Evolutionary conservation across 2,113 vertebrate genomes (phyloP).

Genomic region (Lipophrys pholis): DNA sequence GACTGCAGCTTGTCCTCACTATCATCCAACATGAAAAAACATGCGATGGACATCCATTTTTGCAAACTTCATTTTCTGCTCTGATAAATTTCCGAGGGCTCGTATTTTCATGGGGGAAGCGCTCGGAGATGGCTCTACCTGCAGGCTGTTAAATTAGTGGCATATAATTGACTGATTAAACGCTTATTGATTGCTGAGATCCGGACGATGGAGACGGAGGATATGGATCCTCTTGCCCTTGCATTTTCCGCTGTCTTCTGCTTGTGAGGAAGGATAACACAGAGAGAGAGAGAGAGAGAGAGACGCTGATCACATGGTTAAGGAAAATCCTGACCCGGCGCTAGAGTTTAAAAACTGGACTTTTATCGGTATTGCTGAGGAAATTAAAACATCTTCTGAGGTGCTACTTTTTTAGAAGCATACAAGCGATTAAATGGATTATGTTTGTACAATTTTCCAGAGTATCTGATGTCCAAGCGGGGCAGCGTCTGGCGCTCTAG

Average conservation of each 20-base stretch:
- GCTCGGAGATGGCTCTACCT: conserved; percentile 73
- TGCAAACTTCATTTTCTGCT: conserved; percentile 78
- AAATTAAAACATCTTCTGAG: neutral
- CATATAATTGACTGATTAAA: conserved; percentile 85
- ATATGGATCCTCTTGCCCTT: conserved; percentile 71
- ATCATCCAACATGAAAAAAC: conserved; percentile 57
- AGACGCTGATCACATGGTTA: conserved; percentile 17
- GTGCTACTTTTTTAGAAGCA: conserved; percentile 14
- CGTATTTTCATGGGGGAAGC: conserved; percentile 75
- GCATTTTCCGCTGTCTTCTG: conserved; percentile 66
- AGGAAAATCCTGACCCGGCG: conserved; percentile 21
- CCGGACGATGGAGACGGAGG: conserved; percentile 68
- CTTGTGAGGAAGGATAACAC: conserved; percentile 29
- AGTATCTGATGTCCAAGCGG: conserved; percentile 50
- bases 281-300: conserved; percentile 30
- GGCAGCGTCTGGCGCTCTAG: conserved; percentile 36
- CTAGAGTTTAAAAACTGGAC: conserved; percentile 25
- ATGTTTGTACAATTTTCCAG: conserved; percentile 33
- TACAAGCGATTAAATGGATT: conserved; percentile 19
- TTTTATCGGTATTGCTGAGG: conserved; percentile 24
- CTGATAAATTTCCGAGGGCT: conserved; percentile 79
- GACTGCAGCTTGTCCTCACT: conserved; percentile 40
- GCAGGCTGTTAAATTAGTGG: conserved; percentile 81
- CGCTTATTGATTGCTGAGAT: conserved; percentile 83
- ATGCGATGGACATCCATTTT: conserved; percentile 68